A percentile compares a stretch with the other conserved stretches of the same genome.
These are phyloP conservation scores for Ectropis grisescens DNA, from an alignment of 1,140 invertebrate genomes.

Conservation along the genomic window DNA sequence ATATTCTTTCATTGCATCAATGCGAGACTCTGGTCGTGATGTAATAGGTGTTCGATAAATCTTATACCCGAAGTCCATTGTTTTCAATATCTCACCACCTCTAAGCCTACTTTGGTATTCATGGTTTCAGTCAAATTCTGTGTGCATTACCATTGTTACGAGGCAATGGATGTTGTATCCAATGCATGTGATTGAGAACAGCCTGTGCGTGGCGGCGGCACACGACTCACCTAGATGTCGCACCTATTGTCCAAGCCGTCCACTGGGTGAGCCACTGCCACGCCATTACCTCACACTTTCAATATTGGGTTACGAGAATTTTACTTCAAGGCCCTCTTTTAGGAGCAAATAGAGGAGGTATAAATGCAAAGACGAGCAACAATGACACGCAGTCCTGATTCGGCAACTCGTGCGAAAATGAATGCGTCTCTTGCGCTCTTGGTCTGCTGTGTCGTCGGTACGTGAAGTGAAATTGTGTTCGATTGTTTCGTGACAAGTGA, in stretches of 20 bases:
- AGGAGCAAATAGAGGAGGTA: constrained; percentile 60
- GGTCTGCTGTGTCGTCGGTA: constrained; percentile 44
- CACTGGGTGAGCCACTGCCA: constrained; percentile 48
- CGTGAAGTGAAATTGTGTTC: constrained; percentile 24
- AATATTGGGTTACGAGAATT: constrained; percentile 68
- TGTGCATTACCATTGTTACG: constrained; percentile 1
- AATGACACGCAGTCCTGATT: constrained; percentile 48
- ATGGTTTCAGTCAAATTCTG: neutral
- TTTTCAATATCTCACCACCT: too few relatives aligned
- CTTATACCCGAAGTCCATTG: too few relatives aligned
- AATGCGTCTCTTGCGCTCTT: constrained; percentile 34
- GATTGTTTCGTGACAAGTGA: too few relatives aligned
- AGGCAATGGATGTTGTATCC: constrained; percentile 7
- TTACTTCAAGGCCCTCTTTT: constrained; percentile 62
- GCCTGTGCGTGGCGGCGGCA: constrained; percentile 42
- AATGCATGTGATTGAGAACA: constrained; percentile 26
- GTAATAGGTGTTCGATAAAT: too few relatives aligned
- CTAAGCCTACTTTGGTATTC: neutral
- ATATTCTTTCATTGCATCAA: too few relatives aligned
- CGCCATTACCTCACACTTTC: constrained; percentile 60
- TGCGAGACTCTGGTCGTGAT: too few relatives aligned
- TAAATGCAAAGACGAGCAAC: constrained; percentile 56
- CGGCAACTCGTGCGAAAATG: constrained; percentile 46
- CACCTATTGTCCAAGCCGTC: constrained; percentile 55
- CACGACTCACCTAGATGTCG: constrained; percentile 63